Evolutionary conservation across 2,797 vertebrate genomes (phyloP), one percentile per base, ranked within the genome.

Genomic region (Helostoma temminkii): DNA sequence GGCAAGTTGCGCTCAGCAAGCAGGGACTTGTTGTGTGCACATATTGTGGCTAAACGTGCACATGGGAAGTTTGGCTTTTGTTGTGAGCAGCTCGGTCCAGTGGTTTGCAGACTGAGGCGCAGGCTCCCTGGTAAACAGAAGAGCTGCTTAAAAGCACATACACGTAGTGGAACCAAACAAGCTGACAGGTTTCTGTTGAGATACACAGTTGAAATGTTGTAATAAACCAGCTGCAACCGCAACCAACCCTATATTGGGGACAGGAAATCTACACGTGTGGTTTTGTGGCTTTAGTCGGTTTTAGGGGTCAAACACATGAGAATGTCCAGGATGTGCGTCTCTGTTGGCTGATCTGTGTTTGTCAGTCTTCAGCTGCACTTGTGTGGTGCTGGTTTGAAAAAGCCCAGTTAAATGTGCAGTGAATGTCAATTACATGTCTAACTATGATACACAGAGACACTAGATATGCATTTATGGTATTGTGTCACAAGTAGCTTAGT

Each of bases 41-140:
- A 25, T 49, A 18, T 22, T 61, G 28, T 24, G 15, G 19, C 15
- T 62, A 22, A 78, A 66, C 49, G 77, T 59, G 56, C 3, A 26
- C 12, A n/a, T 74, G 72, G 78, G 71, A 85, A 86, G 78, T 87
- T 88, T 61, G 15, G 25, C 2, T 64, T 57, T 71, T 71, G 43
- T 53, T 61, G 55, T 60, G 66, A 48, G 19, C 15, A n/a, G n/a
- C 34, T 50, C 45, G 37, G 21, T 54, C 32, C 22, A 41, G 36
- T 36, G 49, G 43, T 71, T 55, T 71, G 19, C 4, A 45, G 53
- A 39, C 42, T 19, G 42, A 36, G 49, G 22, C 12, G 8, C 19
- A 28, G 45, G 68, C 48, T 63, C 47, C 34, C 45, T 67, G 30
- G 39, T 39, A 0, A 22, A 64, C 4, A 11, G 6, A 37, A 9